These are phyloP conservation scores for Heloderma charlesbogerti DNA, from an alignment of 2,113 vertebrate species.

Conservation along the genomic window DNA sequence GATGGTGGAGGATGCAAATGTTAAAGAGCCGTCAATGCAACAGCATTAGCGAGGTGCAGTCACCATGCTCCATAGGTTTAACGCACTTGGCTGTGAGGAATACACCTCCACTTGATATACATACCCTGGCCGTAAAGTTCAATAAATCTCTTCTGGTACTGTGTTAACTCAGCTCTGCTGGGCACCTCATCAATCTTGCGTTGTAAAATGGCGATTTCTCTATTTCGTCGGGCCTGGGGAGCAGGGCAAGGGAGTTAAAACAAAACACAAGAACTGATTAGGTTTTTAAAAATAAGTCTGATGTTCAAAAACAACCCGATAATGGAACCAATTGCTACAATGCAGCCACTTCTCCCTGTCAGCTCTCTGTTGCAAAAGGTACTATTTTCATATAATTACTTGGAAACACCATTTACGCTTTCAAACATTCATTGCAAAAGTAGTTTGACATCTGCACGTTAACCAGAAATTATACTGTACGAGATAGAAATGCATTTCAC, in stretches of 20 bases:
- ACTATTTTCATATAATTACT: not conserved
- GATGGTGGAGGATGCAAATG: not conserved
- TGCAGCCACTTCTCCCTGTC: not conserved
- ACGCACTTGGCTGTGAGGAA: slow-evolving; percentile 44
- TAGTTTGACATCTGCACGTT: not conserved
- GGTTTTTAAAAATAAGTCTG: slow-evolving; percentile 53
- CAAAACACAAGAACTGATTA: slow-evolving; percentile 64
- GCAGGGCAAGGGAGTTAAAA: slow-evolving; percentile 40
- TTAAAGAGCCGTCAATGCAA: slow-evolving; percentile 22
- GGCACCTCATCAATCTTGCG: slow-evolving; percentile 98
- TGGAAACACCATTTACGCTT: not conserved
- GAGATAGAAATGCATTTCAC: not conserved
- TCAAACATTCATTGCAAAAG: not conserved
- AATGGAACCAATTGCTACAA: not conserved
- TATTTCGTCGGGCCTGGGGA: slow-evolving; percentile 92
- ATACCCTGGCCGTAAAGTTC: slow-evolving; percentile 97
- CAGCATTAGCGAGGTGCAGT: not conserved
- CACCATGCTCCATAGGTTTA: not conserved
- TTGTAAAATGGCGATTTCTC: slow-evolving; percentile 96
- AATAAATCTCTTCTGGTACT: slow-evolving; percentile 99
- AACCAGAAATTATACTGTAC: not conserved
- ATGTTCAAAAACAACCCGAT: slow-evolving; percentile 1
- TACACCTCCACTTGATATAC: slow-evolving; percentile 63
- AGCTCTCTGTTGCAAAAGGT: not conserved
- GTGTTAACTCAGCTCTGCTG: slow-evolving; percentile 94